phyloP scores from a whole-genome alignment of 2,797 vertebrate genomes.

The Sternotherus odoratus region DNA sequence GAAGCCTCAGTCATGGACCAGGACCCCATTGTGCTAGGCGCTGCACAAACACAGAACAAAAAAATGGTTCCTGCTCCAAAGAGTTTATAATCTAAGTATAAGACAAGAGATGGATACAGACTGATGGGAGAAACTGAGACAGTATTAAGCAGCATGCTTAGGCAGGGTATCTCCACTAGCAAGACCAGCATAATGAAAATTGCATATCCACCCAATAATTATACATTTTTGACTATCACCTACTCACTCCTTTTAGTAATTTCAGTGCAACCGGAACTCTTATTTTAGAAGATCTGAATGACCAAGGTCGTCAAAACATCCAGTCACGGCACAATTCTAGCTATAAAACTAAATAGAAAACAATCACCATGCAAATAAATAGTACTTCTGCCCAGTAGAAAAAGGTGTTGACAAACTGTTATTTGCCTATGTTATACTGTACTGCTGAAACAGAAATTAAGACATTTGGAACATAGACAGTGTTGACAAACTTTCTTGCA shows the following conservation, averaged over 20 bases:
- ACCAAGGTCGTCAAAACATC: neutral
- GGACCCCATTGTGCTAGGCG: neutral
- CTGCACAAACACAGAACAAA: neutral
- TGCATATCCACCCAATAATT: neutral
- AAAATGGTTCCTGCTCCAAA: neutral
- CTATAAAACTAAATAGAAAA: conserved; percentile 15
- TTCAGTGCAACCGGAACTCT: neutral
- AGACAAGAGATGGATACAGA: neutral
- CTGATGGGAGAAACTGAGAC: neutral
- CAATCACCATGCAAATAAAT: neutral
- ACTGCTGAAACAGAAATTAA: neutral
- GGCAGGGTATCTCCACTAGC: neutral
- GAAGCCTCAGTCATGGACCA: neutral
- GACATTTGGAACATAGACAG: neutral
- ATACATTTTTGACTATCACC: neutral
- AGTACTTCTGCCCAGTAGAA: neutral
- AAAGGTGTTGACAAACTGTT: neutral
- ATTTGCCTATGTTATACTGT: neutral
- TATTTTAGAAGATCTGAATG: neutral
- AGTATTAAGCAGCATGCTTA: neutral
- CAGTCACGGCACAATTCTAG: neutral
- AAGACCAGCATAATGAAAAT: neutral
- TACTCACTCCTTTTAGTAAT: neutral
- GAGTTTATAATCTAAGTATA: neutral
- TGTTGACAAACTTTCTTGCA: neutral